A percentile compares a stretch with the other conserved stretches of the same genome.
These are phyloP conservation scores for Ptycholaimellus sp. DNA, from an alignment of 2,888 invertebrate species.

Conservation along the genomic window DNA sequence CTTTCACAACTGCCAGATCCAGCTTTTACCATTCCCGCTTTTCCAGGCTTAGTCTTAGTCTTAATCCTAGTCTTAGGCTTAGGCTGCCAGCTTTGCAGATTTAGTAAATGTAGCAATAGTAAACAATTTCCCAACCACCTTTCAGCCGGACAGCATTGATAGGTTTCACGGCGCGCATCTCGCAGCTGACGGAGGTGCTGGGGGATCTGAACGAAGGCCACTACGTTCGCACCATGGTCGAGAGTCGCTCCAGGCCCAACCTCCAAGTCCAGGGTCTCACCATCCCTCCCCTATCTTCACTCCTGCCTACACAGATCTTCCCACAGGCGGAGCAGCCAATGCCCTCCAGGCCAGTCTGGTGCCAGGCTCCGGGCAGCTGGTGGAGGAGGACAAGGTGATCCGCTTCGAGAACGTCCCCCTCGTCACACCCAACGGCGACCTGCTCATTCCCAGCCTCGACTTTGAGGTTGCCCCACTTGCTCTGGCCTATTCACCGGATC, in stretches of 20 bases:
- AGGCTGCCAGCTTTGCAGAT: too few species aligned
- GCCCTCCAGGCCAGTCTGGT: conserved; percentile 70
- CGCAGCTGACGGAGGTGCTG: conserved; percentile 59
- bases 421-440: conserved; percentile 87
- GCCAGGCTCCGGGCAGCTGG: conserved; percentile 55
- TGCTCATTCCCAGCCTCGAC: conserved; percentile 57
- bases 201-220: conserved; percentile 40
- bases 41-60: too few species aligned
- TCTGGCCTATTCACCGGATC: background rate
- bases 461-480: conserved; percentile 43
- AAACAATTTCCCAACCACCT: background rate
- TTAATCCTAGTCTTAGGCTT: too few species aligned
- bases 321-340: conserved; percentile 41
- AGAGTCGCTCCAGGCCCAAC: too few species aligned
- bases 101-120: background rate
- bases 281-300: background rate
- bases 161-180: conserved; percentile 76
- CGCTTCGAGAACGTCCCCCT: conserved; percentile 74
- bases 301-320: background rate
- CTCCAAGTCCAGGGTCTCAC: too few species aligned
- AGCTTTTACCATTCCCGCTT: too few species aligned
- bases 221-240: conserved; percentile 42
- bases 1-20: too few species aligned
- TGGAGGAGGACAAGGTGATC: conserved; percentile 56
- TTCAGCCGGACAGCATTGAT: conserved; percentile 37